phyloP scores from a whole-genome alignment of 2,113 vertebrate genomes.

The Eubucco bourcierii region DNA sequence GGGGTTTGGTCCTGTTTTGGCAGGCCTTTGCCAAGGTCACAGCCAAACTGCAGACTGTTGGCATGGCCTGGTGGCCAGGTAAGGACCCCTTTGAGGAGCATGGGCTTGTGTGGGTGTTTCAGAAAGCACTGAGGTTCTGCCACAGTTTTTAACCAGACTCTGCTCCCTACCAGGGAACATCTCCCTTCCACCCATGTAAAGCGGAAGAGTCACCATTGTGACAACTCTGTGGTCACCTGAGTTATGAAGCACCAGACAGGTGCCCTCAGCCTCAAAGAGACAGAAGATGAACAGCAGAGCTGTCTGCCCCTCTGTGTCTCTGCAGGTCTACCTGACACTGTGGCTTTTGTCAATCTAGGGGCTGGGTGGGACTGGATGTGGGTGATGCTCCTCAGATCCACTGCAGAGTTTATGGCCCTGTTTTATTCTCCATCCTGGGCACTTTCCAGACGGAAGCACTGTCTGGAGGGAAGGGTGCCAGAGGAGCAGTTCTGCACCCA shows the following conservation, averaged over 20 bases:
- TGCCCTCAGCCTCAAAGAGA: neutral
- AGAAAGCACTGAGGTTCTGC: neutral
- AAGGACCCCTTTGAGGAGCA: neutral
- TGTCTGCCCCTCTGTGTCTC: neutral
- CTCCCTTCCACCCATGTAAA: neutral
- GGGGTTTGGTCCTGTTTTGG: fast-evolving
- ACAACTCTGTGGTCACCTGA: neutral
- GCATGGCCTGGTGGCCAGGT: fast-evolving
- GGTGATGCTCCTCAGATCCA: neutral
- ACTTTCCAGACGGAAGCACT: neutral
- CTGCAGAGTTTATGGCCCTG: neutral
- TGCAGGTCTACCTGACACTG: neutral
- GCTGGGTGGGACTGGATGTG: neutral
- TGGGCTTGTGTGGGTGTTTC: neutral
- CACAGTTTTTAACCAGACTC: neutral
- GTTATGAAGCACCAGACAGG: neutral
- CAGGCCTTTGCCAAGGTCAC: neutral
- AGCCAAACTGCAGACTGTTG: fast-evolving
- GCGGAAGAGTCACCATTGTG: neutral
- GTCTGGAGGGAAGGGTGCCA: neutral
- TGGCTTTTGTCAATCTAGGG: fast-evolving
- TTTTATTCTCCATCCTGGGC: neutral
- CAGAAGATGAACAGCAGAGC: neutral
- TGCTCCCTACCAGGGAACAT: fast-evolving
- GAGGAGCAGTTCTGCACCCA: fast-evolving